Percentiles rank a stretch among this genome's conserved stretches.
Conservation (phyloP, 2,113 vertebrate species). For the Callorhinus ursinus region DNA sequence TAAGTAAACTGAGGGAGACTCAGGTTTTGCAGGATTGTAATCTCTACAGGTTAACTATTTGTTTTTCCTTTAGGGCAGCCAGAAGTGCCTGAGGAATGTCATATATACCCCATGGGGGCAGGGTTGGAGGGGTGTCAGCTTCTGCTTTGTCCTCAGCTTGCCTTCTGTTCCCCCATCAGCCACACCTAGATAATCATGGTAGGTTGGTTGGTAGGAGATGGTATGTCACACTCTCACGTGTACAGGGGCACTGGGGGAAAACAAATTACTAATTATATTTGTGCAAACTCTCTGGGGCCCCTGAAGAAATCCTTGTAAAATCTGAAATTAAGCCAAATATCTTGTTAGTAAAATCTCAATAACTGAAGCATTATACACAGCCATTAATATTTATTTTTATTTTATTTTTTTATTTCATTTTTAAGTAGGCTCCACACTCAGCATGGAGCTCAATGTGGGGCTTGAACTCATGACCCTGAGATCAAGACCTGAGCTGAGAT, state of each 20-base stretch:
- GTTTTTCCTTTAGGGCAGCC: too few relatives aligned
- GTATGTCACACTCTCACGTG: background rate
- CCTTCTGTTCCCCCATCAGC: too few relatives aligned
- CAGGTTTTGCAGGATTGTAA: too few relatives aligned
- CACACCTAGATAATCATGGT: background rate
- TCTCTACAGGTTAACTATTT: too few relatives aligned
- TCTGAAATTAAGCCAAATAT: background rate
- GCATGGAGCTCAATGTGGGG: background rate
- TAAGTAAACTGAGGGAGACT: too few relatives aligned
- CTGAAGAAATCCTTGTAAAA: background rate
- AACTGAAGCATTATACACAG: background rate
- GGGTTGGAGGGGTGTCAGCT: too few relatives aligned
- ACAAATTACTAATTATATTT: background rate
- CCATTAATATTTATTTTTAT: background rate
- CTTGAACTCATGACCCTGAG: too few relatives aligned
- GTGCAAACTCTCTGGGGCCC: background rate
- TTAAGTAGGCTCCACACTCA: background rate
- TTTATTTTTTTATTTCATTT: background rate
- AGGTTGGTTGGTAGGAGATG: background rate
- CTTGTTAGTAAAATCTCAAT: background rate
- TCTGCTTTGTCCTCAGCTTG: too few relatives aligned
- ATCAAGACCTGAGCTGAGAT: background rate
- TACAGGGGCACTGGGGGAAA: background rate
- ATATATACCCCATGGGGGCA: too few relatives aligned
- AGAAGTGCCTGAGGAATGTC: too few relatives aligned